These are phyloP conservation scores for Heterodera carotae DNA, from an alignment of 1,140 invertebrate species.

Conservation along the genomic window DNA sequence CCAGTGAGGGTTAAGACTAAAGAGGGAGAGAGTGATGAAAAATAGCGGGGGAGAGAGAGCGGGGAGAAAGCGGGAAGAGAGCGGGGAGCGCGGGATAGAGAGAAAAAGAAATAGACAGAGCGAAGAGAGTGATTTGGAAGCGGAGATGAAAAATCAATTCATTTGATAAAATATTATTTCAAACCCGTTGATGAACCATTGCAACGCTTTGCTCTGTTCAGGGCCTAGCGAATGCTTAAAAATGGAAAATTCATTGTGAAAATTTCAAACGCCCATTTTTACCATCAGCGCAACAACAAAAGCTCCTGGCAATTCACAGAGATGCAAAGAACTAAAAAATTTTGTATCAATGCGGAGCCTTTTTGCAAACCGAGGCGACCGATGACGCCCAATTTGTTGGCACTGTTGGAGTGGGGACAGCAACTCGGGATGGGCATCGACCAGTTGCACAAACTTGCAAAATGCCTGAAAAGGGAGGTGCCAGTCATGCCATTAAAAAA, in stretches of 20 bases:
- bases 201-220: conserved; percentile 30
- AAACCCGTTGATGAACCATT: conserved; percentile 28
- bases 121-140: no score
- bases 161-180: no score
- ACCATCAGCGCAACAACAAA: conserved; percentile 48
- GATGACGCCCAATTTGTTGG: neutral
- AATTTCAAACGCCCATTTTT: neutral
- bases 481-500: no score
- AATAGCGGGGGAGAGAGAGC: no score
- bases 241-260: conserved; percentile 1
- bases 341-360: neutral
- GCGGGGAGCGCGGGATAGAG: no score
- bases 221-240: conserved; percentile 26
- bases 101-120: no score
- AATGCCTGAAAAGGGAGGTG: conserved; percentile 48
- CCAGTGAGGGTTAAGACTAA: conserved; percentile 19
- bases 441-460: conserved; percentile 55
- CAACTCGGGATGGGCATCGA: conserved; percentile 36
- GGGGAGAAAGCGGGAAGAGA: no score
- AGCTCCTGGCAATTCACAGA: conserved; percentile 56
- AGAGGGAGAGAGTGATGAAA: no score
- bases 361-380: neutral
- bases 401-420: neutral
- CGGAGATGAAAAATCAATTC: no score
- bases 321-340: conserved; percentile 49